Percentiles rank a stretch among this genome's conserved stretches.
Conservation (phyloP, 2,888 invertebrate species). For the Drosophila melanosoma region DNA sequence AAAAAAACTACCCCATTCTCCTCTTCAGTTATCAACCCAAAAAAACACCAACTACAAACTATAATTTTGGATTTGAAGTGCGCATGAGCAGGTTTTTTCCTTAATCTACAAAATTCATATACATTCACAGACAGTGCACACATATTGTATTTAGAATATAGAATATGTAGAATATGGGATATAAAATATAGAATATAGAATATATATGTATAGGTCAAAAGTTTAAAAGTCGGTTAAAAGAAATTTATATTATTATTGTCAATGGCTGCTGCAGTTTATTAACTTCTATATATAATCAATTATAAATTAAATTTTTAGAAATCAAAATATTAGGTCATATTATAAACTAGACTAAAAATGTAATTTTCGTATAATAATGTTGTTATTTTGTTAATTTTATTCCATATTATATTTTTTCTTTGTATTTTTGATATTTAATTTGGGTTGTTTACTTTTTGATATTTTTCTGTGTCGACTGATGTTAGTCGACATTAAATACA, state of each 20-base stretch:
- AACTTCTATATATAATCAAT: background rate
- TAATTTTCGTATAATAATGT: background rate
- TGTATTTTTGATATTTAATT: background rate
- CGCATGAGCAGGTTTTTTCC: conserved; percentile 60
- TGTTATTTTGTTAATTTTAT: background rate
- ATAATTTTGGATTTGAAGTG: conserved; percentile 19
- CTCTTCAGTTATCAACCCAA: background rate
- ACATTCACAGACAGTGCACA: background rate
- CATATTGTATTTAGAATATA: background rate
- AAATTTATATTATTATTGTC: background rate
- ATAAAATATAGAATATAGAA: no score
- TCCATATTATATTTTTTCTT: background rate
- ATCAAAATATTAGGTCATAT: background rate
- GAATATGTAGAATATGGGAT: no score
- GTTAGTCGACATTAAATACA: background rate
- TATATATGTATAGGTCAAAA: background rate
- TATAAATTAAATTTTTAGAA: background rate
- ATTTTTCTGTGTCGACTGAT: background rate
- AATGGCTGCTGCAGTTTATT: background rate
- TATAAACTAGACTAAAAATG: background rate
- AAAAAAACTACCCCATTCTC: background rate
- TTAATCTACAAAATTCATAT: conserved; percentile 17
- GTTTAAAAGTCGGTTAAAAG: background rate
- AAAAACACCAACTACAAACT: conserved; percentile 16
- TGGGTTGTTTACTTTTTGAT: background rate